Evolutionary conservation across 2,888 invertebrate species (phyloP).

Genomic region (Drosophila tripunctata): DNA sequence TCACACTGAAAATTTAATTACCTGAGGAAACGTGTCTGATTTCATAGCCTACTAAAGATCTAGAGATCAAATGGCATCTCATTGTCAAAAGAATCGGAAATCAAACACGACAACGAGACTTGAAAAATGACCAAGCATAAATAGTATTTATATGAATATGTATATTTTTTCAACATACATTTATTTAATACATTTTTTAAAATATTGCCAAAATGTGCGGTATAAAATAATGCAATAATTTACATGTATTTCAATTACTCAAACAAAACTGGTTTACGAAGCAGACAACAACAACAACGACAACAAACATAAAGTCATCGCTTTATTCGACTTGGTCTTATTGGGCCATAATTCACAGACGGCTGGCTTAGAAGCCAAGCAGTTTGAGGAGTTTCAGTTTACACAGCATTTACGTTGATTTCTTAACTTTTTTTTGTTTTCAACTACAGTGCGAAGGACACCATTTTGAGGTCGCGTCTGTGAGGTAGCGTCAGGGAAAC

Average conservation of each 20-base stretch:
- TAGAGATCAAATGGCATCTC: slow-evolving; percentile 72
- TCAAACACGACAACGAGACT: slow-evolving; percentile 47
- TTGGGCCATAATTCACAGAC: slow-evolving; percentile 73
- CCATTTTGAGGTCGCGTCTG: slow-evolving; percentile 39
- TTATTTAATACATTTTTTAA: slow-evolving; percentile 36
- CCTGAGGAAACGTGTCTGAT: slow-evolving; percentile 40
- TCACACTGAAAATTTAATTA: slow-evolving; percentile 73
- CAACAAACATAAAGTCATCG: slow-evolving; percentile 9
- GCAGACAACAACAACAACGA: slow-evolving; percentile 17
- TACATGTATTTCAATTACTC: slow-evolving; percentile 73
- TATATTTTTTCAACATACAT: slow-evolving; percentile 31
- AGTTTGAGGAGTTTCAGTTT: slow-evolving; percentile 41
- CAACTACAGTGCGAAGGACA: slow-evolving; percentile 72
- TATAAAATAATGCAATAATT: slow-evolving; percentile 66
- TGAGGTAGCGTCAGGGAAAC: not conserved
- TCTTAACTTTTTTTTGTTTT: slow-evolving; percentile 53
- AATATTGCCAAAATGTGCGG: slow-evolving; percentile 66
- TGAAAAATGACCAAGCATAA: slow-evolving; percentile 58
- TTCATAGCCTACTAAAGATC: slow-evolving; percentile 51
- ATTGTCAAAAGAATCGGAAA: slow-evolving; percentile 72
- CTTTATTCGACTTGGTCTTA: slow-evolving; percentile 21
- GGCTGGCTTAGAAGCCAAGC: slow-evolving; percentile 67
- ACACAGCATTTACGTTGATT: slow-evolving; percentile 41
- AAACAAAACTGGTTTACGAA: slow-evolving; percentile 61
- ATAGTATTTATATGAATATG: not conserved